Evolutionary conservation across 2,113 vertebrate species (phyloP).

Genomic region (Nothocercus julius): DNA sequence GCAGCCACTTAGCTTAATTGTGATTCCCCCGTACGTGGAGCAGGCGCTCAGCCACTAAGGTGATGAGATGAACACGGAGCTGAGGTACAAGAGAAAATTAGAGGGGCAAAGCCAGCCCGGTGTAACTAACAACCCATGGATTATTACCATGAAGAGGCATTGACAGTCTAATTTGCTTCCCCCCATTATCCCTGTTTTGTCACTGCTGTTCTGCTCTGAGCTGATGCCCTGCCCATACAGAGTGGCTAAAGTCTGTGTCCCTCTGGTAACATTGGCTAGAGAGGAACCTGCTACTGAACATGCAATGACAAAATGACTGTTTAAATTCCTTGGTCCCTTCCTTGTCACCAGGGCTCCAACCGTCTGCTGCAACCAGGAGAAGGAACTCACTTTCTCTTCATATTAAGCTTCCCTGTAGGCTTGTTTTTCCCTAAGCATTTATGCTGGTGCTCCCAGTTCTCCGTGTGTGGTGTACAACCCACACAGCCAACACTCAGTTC

Average conservation of each 20-base stretch:
- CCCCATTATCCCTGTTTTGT: not conserved
- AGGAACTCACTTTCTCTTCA: not conserved
- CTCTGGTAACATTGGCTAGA: not conserved
- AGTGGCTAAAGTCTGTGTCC: not conserved
- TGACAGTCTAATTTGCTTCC: conserved; percentile 45
- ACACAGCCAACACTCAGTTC: not conserved
- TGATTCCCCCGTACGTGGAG: conserved; percentile 16
- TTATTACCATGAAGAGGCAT: not conserved
- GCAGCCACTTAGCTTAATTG: conserved; percentile 32
- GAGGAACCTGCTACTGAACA: not conserved
- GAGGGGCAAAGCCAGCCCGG: not conserved
- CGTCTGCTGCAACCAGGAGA: not conserved
- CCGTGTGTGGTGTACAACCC: not conserved
- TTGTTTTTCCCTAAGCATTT: not conserved
- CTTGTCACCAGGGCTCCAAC: not conserved
- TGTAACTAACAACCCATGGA: conserved; percentile 41
- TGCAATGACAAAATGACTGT: not conserved
- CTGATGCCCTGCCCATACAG: not conserved
- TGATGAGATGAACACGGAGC: not conserved
- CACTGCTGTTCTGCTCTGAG: not conserved
- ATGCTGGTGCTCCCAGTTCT: not conserved
- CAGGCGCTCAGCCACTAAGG: not conserved
- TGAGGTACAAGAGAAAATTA: conserved; percentile 25
- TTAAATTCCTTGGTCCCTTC: not conserved
- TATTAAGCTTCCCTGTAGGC: accelerated